Conservation (phyloP, 2,888 invertebrate species). For the Caenorhabditis sp. region DNA sequence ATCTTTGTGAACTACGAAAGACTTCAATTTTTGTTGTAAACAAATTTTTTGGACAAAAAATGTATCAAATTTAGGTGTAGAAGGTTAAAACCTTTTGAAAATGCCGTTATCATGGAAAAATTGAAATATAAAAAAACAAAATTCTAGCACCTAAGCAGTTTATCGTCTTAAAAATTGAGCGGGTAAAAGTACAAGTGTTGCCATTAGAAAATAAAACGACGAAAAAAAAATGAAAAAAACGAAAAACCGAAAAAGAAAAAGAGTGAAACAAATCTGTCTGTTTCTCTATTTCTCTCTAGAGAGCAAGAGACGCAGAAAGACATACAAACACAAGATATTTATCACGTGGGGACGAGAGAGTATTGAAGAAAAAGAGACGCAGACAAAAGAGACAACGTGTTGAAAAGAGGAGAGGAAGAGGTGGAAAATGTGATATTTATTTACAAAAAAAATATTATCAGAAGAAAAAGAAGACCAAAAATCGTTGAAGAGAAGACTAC, state of each 20-base stretch:
- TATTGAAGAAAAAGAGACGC: background rate
- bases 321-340: background rate
- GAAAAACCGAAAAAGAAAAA: background rate
- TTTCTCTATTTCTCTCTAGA: background rate
- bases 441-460: constrained; percentile 1
- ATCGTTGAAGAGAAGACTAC: background rate
- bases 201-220: background rate
- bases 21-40: background rate
- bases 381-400: background rate
- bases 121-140: background rate
- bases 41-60: background rate
- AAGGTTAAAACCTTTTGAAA: too few relatives aligned
- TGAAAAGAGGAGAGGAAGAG: background rate
- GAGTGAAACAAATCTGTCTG: background rate
- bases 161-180: background rate
- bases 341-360: background rate
- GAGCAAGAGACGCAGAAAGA: background rate
- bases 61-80: too few relatives aligned
- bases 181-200: background rate
- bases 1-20: background rate
- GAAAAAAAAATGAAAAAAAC: background rate
- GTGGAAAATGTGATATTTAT: background rate
- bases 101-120: too few relatives aligned
- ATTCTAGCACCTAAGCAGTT: background rate
- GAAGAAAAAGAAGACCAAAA: background rate